phyloP scores from a whole-genome alignment of 2,797 vertebrate species.

The Syndactyla subalaris region DNA sequence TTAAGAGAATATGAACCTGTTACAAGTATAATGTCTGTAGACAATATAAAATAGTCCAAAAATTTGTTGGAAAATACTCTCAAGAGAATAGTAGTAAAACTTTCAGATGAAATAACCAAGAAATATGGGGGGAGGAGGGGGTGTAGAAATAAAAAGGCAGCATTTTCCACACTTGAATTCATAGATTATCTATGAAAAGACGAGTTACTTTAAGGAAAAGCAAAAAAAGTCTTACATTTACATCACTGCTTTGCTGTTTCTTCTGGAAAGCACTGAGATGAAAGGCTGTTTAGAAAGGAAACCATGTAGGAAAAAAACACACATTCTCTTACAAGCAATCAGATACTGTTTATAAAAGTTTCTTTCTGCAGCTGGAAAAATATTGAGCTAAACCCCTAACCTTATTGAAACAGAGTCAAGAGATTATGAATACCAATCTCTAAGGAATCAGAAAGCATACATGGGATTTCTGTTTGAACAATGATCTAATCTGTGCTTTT shows the following conservation, averaged over 20 bases:
- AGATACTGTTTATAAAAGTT: constrained; percentile 18
- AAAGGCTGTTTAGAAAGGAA: background rate
- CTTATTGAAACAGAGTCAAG: constrained; percentile 53
- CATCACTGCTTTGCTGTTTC: background rate
- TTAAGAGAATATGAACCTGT: rapidly evolving
- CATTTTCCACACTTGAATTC: background rate
- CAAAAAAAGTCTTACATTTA: background rate
- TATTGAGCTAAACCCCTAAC: constrained; percentile 42
- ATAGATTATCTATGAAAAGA: background rate
- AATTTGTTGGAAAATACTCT: background rate
- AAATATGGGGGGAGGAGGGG: rapidly evolving
- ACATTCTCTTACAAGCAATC: background rate
- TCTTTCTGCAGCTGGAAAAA: constrained; percentile 2
- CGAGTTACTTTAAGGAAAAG: background rate
- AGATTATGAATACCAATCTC: constrained; percentile 46
- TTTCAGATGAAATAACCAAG: background rate
- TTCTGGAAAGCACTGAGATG: background rate
- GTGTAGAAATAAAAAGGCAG: background rate
- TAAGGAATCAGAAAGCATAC: constrained; percentile 23
- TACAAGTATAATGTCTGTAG: background rate
- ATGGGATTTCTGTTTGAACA: constrained; percentile 32
- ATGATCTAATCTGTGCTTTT: constrained; percentile 46
- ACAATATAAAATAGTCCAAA: background rate
- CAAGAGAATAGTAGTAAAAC: background rate
- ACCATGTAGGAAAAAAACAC: background rate